Base-by-base conservation (phyloP, 2,888 invertebrate genomes). In the Charanyca ferruginea region DNA sequence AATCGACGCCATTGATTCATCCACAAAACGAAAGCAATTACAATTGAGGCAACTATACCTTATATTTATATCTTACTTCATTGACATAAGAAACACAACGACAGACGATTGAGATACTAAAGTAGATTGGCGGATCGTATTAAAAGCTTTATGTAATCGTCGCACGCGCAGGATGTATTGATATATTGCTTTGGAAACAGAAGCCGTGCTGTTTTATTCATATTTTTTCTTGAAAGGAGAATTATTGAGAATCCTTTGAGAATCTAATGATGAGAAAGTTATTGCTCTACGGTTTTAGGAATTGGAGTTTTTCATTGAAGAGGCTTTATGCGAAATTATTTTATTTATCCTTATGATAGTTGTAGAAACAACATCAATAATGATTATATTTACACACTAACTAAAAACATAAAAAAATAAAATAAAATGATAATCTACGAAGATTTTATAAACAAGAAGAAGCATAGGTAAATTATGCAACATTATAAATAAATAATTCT, bases 81-180 rank as follows among this genome's bases (percentile, higher is more conserved):
- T 28, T 67, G 35, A 28, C 16, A 18, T 44, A 44, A 51, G 35
- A 58, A 38, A 44, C 44, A 44, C 9, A 59, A 49, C 13, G 25
- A 35, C 49, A 49, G 25, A 45, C 53, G 41, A 71, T 76, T 76
- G 45, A 76, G 75, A 75, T 59, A 76, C 62, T 71, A 52, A 71
- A 71, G 66, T 75, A 60, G 75, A 49, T 66, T 75, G 66, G 54
- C 58, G 53, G 62, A 76, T 62, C 66, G 62, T 71, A 76, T 76
- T 66, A 75, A 54, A 65, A 59, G 51, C 51, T 76, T 76, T 71
- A 72, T 60, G 67, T 68, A 79, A 63, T 45, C 81, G 38, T 62
- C 65, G 69, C 80, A 81, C 79, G 81, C 79, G 79, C 79, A 79
- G 83, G 83, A 81, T 79, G 80, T 73, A 73, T 80, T 78, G 84